These are phyloP conservation scores for Mustela lutreola DNA, from an alignment of 2,113 vertebrate species.

Conservation along the genomic window DNA sequence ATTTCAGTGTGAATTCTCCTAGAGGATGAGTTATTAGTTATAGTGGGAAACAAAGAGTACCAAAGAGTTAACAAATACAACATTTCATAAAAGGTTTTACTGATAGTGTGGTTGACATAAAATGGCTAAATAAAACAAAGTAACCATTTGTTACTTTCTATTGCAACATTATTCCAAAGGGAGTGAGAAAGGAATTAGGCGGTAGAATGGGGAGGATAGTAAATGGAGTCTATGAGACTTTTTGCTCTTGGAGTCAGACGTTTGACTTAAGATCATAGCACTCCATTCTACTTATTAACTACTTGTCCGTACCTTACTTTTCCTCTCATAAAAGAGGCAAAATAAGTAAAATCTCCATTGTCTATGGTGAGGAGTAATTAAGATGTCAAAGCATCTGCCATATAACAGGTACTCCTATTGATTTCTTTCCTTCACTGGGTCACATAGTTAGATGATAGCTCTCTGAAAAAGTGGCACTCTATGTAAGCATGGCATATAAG, in stretches of 20 bases:
- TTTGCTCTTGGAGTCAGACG: not conserved
- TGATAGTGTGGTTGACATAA: not conserved
- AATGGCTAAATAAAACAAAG: not conserved
- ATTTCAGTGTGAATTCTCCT: conserved; percentile 23
- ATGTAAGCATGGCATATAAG: not conserved
- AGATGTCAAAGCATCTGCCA: not conserved
- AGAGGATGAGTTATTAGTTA: not conserved
- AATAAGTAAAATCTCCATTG: not conserved
- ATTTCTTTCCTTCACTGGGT: not conserved
- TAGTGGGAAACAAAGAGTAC: not conserved
- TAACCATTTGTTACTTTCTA: not conserved
- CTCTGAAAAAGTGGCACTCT: not conserved
- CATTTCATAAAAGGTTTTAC: not conserved
- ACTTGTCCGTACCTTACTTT: not conserved
- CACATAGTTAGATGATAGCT: not conserved
- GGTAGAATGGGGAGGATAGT: no score
- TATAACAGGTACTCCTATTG: not conserved
- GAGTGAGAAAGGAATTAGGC: not conserved
- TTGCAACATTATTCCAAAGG: not conserved
- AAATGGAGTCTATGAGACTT: not conserved
- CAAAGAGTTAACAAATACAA: conserved; percentile 14
- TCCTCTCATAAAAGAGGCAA: not conserved
- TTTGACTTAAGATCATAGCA: not conserved
- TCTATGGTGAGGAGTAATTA: not conserved
- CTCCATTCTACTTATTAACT: not conserved